These are phyloP conservation scores for Cygnus olor DNA, from an alignment of 2,797 vertebrate species.

Conservation along the genomic window DNA sequence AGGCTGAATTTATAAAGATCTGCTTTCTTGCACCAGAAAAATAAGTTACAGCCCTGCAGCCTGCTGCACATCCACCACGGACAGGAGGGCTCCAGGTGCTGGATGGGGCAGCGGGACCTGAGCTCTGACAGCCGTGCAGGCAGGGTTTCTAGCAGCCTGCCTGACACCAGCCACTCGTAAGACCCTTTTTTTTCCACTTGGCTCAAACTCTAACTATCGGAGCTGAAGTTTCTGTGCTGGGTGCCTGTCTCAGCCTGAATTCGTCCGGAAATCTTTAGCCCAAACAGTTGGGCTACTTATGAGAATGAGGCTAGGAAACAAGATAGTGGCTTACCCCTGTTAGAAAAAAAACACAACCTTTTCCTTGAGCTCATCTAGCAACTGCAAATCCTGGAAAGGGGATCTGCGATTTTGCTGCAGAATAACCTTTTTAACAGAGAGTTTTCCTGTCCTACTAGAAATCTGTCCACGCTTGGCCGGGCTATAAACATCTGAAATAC, in stretches of 20 bases:
- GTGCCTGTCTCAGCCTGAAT: slow-evolving; percentile 5
- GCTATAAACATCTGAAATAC: slow-evolving; percentile 52
- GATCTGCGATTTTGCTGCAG: slow-evolving; percentile 34
- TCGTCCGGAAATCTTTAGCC: slow-evolving; percentile 10
- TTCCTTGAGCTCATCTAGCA: slow-evolving; percentile 43
- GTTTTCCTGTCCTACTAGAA: slow-evolving; percentile 59
- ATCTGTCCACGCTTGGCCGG: slow-evolving; percentile 36
- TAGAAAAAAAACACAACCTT: slow-evolving; percentile 23
- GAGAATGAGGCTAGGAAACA: slow-evolving; percentile 31
- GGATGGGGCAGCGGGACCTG: neutral
- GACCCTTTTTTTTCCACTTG: neutral
- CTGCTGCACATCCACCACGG: neutral
- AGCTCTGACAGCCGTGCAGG: neutral
- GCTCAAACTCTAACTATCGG: neutral
- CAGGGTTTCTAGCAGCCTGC: neutral
- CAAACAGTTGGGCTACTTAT: neutral
- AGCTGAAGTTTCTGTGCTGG: slow-evolving; percentile 32
- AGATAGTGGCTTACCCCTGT: neutral
- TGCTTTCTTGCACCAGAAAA: neutral
- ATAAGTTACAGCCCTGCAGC: neutral
- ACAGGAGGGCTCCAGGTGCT: neutral
- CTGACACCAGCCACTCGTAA: neutral
- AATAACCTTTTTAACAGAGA: slow-evolving; percentile 60
- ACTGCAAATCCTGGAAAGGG: slow-evolving; percentile 45
- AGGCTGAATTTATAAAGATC: neutral